These are phyloP conservation scores for Mormyrus lacerda DNA, from an alignment of 2,113 vertebrate species.

Conservation along the genomic window DNA sequence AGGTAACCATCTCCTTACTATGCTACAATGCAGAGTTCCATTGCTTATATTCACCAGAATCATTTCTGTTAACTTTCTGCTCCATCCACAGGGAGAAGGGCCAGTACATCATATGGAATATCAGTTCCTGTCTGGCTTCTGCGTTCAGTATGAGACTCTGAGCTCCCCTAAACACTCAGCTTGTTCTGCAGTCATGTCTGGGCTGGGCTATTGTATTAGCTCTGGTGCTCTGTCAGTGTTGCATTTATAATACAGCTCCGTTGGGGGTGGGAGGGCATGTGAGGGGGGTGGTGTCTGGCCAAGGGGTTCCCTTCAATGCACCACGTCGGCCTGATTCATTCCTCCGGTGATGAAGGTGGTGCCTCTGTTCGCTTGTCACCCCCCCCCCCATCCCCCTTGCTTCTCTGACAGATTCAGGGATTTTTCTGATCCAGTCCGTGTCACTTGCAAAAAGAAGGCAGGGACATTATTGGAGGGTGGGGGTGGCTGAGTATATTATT, in stretches of 20 bases:
- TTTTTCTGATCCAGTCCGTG: background rate
- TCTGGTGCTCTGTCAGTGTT: background rate
- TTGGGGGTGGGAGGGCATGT: background rate
- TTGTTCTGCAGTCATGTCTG: constrained; percentile 30
- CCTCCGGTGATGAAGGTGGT: background rate
- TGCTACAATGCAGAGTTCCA: background rate
- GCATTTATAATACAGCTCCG: constrained; percentile 14
- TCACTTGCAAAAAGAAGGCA: background rate
- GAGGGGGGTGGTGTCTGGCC: background rate
- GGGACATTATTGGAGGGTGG: background rate
- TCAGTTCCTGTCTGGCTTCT: background rate
- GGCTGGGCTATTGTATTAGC: constrained; percentile 32
- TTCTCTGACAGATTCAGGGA: background rate
- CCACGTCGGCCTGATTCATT: background rate
- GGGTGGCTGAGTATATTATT: background rate
- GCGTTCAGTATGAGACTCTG: constrained; percentile 7
- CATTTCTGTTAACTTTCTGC: background rate
- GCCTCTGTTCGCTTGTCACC: background rate
- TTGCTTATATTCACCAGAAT: background rate
- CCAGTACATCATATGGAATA: background rate
- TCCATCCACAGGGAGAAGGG: background rate
- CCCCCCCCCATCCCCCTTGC: background rate
- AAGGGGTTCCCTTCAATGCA: background rate
- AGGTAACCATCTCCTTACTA: background rate
- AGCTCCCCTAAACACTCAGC: constrained; percentile 20